These are phyloP conservation scores for Calliphora vicina DNA, from an alignment of 1,140 invertebrate species.

Conservation along the genomic window DNA sequence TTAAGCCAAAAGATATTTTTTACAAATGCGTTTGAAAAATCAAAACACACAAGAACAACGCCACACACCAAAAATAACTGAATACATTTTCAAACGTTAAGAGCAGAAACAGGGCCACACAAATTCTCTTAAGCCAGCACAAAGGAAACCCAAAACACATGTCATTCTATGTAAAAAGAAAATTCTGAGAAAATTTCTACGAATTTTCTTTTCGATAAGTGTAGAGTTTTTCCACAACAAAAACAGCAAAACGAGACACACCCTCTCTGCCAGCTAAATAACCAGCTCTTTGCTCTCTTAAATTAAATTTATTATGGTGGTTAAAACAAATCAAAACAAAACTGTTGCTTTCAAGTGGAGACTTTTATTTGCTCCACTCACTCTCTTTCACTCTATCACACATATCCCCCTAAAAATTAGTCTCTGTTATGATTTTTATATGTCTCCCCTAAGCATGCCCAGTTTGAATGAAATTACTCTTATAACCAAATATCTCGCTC, in stretches of 20 bases:
- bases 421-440: background rate
- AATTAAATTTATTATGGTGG: background rate
- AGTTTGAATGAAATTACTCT: background rate
- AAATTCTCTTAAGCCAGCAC: background rate
- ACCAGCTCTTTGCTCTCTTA: background rate
- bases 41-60: background rate
- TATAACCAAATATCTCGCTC: background rate
- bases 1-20: conserved; percentile 32
- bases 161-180: background rate
- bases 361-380: background rate
- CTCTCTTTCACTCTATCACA: background rate
- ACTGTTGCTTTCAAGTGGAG: conserved; percentile 29
- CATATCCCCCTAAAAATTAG: background rate
- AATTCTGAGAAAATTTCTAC: background rate
- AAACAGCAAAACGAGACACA: background rate
- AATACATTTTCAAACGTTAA: too few species aligned
- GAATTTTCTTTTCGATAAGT: background rate
- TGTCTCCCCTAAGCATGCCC: background rate
- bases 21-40: conserved; percentile 23
- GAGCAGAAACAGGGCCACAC: background rate
- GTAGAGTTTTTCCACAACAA: background rate
- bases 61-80: background rate
- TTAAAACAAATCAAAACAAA: conserved; percentile 4
- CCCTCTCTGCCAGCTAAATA: background rate
- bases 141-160: background rate